A percentile compares a stretch with the other conserved stretches of the same genome.
These are phyloP conservation scores for Trematocara zebra DNA, from an alignment of 2,113 vertebrate genomes.

Conservation along the genomic window DNA sequence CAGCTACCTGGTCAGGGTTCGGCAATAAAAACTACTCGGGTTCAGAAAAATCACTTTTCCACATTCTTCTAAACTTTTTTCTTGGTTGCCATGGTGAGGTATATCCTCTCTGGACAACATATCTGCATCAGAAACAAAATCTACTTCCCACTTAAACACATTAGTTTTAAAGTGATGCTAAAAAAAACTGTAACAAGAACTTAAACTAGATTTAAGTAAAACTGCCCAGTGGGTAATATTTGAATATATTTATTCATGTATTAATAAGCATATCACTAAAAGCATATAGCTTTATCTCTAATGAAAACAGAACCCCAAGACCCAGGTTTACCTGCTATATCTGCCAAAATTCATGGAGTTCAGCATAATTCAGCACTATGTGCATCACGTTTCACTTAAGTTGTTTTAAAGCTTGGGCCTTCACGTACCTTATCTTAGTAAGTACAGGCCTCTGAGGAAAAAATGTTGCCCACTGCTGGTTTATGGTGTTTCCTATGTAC, in stretches of 20 bases:
- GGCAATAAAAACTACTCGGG: background rate
- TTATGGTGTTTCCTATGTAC: background rate
- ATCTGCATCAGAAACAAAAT: background rate
- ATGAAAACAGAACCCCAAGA: background rate
- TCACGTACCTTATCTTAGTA: background rate
- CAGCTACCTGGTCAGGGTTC: background rate
- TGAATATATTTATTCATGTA: background rate
- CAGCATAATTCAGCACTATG: background rate
- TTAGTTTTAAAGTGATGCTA: background rate
- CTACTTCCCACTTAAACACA: background rate
- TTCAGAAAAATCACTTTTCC: background rate
- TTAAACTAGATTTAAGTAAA: background rate
- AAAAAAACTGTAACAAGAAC: background rate
- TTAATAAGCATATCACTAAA: background rate
- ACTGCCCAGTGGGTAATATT: background rate
- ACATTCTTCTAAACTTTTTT: background rate
- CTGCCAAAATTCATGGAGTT: background rate
- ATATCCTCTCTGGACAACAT: background rate
- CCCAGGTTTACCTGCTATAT: background rate
- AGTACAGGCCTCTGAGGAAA: background rate
- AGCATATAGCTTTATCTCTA: background rate
- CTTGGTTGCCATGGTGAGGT: background rate
- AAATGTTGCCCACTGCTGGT: background rate
- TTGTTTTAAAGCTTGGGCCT: background rate
- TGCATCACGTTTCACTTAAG: background rate